Evolutionary conservation across 2,888 invertebrate genomes (phyloP).

Genomic region (Eucera pruinosa): DNA sequence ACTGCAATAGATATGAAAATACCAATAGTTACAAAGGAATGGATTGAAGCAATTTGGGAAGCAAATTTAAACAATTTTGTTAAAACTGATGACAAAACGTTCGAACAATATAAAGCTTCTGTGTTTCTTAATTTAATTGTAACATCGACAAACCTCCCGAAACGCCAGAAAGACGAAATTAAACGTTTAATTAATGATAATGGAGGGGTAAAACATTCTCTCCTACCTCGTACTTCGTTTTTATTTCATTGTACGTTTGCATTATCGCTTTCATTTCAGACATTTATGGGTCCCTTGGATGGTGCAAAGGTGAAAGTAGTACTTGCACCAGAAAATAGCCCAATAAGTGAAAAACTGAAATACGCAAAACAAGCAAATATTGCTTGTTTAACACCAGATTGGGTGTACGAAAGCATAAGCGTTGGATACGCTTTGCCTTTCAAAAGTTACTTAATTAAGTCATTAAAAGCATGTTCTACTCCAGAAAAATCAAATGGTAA

Average conservation of each 20-base stretch:
- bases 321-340: constrained; percentile 82
- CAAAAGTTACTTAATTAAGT: constrained; percentile 86
- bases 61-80: constrained; percentile 87
- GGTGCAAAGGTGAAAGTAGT: constrained; percentile 86
- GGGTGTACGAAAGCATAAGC: constrained; percentile 92
- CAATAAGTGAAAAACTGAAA: constrained; percentile 89
- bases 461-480: constrained; percentile 89
- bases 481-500: constrained; percentile 86
- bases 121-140: constrained; percentile 92
- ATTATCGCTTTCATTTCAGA: constrained; percentile 77
- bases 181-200: constrained; percentile 89
- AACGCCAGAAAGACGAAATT: constrained; percentile 87
- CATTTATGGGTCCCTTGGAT: constrained; percentile 86
- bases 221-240: constrained; percentile 18
- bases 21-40: constrained; percentile 90
- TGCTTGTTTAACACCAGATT: constrained; percentile 90
- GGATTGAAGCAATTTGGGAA: constrained; percentile 94
- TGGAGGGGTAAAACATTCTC: constrained; percentile 86
- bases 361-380: constrained; percentile 86
- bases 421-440: constrained; percentile 89
- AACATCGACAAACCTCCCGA: constrained; percentile 90
- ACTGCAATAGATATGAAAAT: constrained; percentile 88
- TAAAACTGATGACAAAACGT: constrained; percentile 88
- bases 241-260: not conserved
- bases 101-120: constrained; percentile 87